Evolutionary conservation across 2,888 invertebrate genomes (phyloP), one percentile per base, ranked within the genome.

Genomic region (Horisme vitalbata): DNA sequence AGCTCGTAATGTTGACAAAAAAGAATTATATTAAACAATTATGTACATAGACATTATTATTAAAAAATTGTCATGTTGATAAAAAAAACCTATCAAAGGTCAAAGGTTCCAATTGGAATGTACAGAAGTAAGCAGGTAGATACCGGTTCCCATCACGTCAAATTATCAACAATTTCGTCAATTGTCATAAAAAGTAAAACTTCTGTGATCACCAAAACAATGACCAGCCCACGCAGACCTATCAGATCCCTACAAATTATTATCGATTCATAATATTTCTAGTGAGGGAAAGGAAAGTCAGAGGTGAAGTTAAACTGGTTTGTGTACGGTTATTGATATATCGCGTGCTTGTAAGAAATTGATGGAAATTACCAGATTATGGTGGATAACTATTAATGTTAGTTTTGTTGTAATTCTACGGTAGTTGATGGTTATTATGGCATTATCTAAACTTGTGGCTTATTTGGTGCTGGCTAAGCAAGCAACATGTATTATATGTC

Each of bases 331-430:
- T 68, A 71, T 71, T 53, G 65, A 57, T 38, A 49, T 41, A 61
- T 75, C 45, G 74, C 75, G 73, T 75, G 75, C 59, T 52, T 41
- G 41, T 53, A 47, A 39, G 44, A 24, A 64, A 62, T 36, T 49
- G 54, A 54, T 61, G 60, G 55, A 61, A 68, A 65, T 65, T 57
- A 63, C 44, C 55, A 35, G 26, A 21, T 41, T 32, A 36, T 33
- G 15, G 4, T 30, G 13, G 30, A 30, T 13, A 44, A 30, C 8
- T 41, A 13, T 7, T 11, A 13, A 11, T 35, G 15, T 43, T 30
- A 21, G 15, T 7, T 43, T 34, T 23, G n/a, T n/a, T n/a, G n/a
- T n/a, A n/a, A 13, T 13, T 34, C 24, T 20, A 20, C 20, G 31
- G 21, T 26, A 8, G 13, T 7, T 27, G n/a, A n/a, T n/a, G n/a